Base-by-base conservation (phyloP, 2,797 vertebrate species). In the Microctenopoma steveboyesi region DNA sequence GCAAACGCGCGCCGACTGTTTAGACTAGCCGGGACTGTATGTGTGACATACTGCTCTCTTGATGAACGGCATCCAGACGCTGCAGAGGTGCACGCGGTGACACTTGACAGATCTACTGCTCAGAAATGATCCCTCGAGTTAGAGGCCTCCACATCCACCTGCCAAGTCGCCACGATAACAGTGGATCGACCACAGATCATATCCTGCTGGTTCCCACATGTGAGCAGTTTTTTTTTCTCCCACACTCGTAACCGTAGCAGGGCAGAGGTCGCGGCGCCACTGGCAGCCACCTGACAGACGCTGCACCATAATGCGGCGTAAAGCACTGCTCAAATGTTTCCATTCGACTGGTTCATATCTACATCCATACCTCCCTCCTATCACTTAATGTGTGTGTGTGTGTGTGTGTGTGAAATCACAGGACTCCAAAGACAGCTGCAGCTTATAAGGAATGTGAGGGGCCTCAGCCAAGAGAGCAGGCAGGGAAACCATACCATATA, bases 401-500 rank as follows among this genome's bases (percentile, higher is more conserved):
- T 33, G 50, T 60, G 43, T n/a, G 18, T 30, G 9, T 42, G 10
- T 56, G 64, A 43, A 62, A 90, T 92, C 91, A 89, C 91, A 91
- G 82, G 84, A 84, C 91, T 94, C 92, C 85, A 92, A 92, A 94
- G 93, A 98, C 97, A 97, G 97, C 97, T 98, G 97, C 96, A 96
- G 95, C 95, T 95, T 95, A 95, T 95, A 96, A 97, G 97, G 97
- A 98, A 98, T 98, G 97, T 86, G 86, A 96, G 96, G 91, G 94
- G 96, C 95, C 95, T 90, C 92, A 92, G 95, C 95, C 96, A 96
- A 95, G 87, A 87, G 81, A 85, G 75, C 83, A 79, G 89, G 87
- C 91, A 90, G 96, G 96, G 95, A 96, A 96, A 97, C 94, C 93
- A 93, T 92, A 95, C 97, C 97, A 96, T 98, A 98, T 98, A 98